These are phyloP conservation scores for Threskiornis aethiopicus DNA, from an alignment of 2,797 vertebrate species.

Conservation along the genomic window DNA sequence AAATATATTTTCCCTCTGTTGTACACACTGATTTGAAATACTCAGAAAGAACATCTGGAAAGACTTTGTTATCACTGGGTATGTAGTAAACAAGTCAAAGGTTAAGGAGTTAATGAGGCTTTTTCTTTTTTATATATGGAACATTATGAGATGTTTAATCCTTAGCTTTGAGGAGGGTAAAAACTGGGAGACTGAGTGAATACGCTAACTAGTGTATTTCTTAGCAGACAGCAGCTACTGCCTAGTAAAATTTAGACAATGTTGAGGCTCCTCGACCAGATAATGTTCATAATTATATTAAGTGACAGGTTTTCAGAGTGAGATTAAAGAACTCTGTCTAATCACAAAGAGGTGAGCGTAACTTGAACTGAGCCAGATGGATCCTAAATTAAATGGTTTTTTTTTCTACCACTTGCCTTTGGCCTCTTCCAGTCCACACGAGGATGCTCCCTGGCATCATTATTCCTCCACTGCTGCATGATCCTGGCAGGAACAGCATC, in stretches of 20 bases:
- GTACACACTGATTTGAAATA: not conserved
- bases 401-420: slow-evolving; percentile 80
- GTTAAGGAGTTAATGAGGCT: not conserved
- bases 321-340: not conserved
- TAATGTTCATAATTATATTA: not conserved
- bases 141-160: not conserved
- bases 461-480: slow-evolving; percentile 93
- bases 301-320: not conserved
- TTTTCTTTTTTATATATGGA: not conserved
- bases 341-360: not conserved
- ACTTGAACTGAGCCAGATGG: not conserved
- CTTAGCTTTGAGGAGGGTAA: not conserved
- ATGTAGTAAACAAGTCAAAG: slow-evolving; percentile 10
- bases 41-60: not conserved
- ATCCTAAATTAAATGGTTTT: not conserved
- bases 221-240: not conserved
- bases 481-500: slow-evolving; percentile 85
- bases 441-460: slow-evolving; percentile 91
- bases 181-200: not conserved
- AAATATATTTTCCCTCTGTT: not conserved
- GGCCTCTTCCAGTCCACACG: slow-evolving; percentile 90
- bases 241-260: not conserved
- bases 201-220: not conserved
- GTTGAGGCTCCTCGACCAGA: not conserved
- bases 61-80: not conserved